Evolutionary conservation across 2,113 vertebrate genomes (phyloP), one percentile per base, ranked within the genome.

Genomic region (Nannobrachium achirus): DNA sequence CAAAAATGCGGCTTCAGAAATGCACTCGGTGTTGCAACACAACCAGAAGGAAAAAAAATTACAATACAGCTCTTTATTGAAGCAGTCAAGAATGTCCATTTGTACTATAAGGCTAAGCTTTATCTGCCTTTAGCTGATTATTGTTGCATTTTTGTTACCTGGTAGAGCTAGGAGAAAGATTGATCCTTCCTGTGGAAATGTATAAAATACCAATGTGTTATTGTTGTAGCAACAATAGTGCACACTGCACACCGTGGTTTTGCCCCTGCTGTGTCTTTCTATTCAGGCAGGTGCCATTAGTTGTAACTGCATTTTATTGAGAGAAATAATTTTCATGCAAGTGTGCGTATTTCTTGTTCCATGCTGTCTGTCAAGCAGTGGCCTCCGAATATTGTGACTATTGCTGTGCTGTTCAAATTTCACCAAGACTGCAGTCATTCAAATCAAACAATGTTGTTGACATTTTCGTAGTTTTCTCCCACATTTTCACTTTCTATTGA

Each of bases 241-340:
- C 77, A 49, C 84, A 80, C 80, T 49, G 73, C 77, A 49, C 84
- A 80, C 80, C 86, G 73, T 69, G 75, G 65, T 80, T 80, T 63
- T 70, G 81, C 81, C 85, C 80, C 81, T 68, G 79, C 66, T 44
- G 57, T 74, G 79, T 76, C 81, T 82, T 66, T 66, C 84, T 70
- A 78, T 86, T 91, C 87, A 86, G 65, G 52, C 79, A 73, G 76
- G 67, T 85, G 82, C 82, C 83, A 83, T 91, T 89, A 88, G 83
- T 83, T 39, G 80, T 75, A 89, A 90, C 88, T 89, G 88, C 88
- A 90, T 91, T 86, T 90, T 84, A 88, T 88, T 89, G 80, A 75
- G 70, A 61, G 69, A 75, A 85, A 78, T 90, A 56, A 80, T 88
- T 89, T 83, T 84, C 44, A 62, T 71, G 20, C 81, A 76, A 86